Evolutionary conservation across 92 coral and sea anemone genomes (phyloP).

Genomic region (Nematostella vectensis): DNA sequence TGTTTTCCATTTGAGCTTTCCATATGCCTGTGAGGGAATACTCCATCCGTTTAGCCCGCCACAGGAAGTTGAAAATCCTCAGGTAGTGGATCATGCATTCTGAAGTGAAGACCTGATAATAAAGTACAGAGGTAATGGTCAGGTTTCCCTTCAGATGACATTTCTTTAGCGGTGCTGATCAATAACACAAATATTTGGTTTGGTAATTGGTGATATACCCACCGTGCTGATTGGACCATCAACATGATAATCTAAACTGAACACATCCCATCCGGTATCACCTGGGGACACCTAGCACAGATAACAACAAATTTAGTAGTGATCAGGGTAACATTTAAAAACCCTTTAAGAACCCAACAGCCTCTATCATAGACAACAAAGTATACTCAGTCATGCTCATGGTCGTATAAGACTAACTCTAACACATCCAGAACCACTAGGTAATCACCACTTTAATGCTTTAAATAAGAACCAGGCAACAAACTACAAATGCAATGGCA

Average conservation of each 20-base stretch:
- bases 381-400: too few species aligned
- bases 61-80: conserved; percentile 88
- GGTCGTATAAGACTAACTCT: too few species aligned
- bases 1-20: conserved; percentile 90
- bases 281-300: conserved; percentile 84
- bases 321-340: background rate
- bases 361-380: too few species aligned
- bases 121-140: too few species aligned
- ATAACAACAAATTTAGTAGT: background rate
- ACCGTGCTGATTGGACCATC: conserved; percentile 99
- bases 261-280: conserved; percentile 99
- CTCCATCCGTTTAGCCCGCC: conserved; percentile 99
- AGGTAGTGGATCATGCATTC: conserved; percentile 93
- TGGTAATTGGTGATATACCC: conserved; percentile 36
- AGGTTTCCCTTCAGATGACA: too few species aligned
- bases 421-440: too few species aligned
- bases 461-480: too few species aligned
- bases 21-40: conserved; percentile 84
- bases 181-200: too few species aligned
- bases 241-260: conserved; percentile 92
- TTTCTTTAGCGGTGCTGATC: too few species aligned
- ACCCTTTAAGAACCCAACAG: too few species aligned
- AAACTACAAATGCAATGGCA: too few species aligned
- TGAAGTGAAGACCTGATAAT: conserved; percentile 86
- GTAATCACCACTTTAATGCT: too few species aligned